Base-by-base conservation (phyloP, 2,797 vertebrate genomes). In the Xiphorhynchus erythropygius region DNA sequence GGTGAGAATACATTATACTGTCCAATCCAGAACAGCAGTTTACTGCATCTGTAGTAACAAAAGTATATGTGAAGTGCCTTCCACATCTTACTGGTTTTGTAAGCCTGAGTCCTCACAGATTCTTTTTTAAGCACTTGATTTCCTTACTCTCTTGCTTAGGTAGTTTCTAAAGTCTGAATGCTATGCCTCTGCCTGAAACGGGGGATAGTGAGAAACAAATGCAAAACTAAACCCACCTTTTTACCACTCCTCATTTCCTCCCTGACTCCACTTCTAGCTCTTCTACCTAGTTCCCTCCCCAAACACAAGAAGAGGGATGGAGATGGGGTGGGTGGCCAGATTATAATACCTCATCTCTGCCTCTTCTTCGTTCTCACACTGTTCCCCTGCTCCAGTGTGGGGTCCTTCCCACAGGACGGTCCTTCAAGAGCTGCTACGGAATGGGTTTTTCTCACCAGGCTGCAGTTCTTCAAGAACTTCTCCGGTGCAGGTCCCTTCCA, bases 271-370 rank as follows among this genome's bases (percentile, higher is more conserved):
- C 15, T 62, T 18, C n/a, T 17, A 56, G 14, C 13, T 25, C 32
- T 84, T 67, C 30, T 47, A 46, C 21, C 5, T 46, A n/a, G 7
- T 32, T 18, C 12, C 59, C 5, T 47, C 4, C 5, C 13, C 0
- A 3, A 53, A 35, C 2, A 42, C 17, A 5, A 3, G 13, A 49
- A 57, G 9, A 50, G 2, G 13, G 11, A 9, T 22, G 25, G 23
- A 12, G 11, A 63, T 44, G 6, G 15, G 7, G 3, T 2, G 1
- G 57, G 18, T 6, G 4, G 9, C 19, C 49, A 47, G 11, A n/a
- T 25, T 15, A 28, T 47, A 79, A 33, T 25, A 32, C 16, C 77
- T 77, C 6, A 55, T 25, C 37, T 55, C 17, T n/a, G n/a, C 6
- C 21, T 69, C 47, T 55, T 16, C 28, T 68, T 76, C 21, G 11